Evolutionary conservation across 2,888 invertebrate genomes (phyloP).

Genomic region (Microplitis deprimator): DNA sequence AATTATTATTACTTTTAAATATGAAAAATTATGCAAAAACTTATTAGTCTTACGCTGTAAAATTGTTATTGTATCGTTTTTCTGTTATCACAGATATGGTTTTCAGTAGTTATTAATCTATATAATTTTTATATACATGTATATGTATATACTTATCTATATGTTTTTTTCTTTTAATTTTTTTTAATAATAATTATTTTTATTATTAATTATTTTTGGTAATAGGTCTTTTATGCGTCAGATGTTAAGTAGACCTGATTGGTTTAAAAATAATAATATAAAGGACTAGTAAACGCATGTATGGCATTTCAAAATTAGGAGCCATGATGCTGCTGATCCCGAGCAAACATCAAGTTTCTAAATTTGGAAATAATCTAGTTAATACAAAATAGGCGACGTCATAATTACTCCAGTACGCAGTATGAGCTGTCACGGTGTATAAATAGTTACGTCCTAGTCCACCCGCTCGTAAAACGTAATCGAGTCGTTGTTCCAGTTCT

Average conservation of each 20-base stretch:
- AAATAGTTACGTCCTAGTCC: slow-evolving; percentile 76
- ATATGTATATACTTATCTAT: neutral
- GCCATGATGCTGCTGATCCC: slow-evolving; percentile 36
- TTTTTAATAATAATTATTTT: neutral
- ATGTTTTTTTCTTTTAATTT: slow-evolving; percentile 26
- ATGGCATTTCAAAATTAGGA: slow-evolving; percentile 52
- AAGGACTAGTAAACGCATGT: slow-evolving; percentile 60
- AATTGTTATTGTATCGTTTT: slow-evolving; percentile 70
- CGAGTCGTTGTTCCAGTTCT: slow-evolving; percentile 76
- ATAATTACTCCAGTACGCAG: slow-evolving; percentile 77
- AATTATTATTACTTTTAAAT: slow-evolving; percentile 25
- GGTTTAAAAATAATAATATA: slow-evolving; percentile 19
- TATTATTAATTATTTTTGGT: slow-evolving; percentile 50
- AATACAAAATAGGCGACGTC: slow-evolving; percentile 78
- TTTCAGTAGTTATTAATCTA: slow-evolving; percentile 49
- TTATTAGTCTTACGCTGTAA: slow-evolving; percentile 53
- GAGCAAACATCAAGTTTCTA: slow-evolving; percentile 70
- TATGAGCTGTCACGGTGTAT: slow-evolving; percentile 77
- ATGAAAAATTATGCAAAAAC: slow-evolving; percentile 46
- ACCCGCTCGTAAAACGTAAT: slow-evolving; percentile 76
- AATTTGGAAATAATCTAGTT: slow-evolving; percentile 72
- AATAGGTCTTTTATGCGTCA: slow-evolving; percentile 59
- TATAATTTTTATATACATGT: slow-evolving; percentile 25
- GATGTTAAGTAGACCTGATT: neutral
- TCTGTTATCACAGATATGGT: slow-evolving; percentile 70